Percentiles rank a stretch among this genome's conserved stretches.
These are phyloP conservation scores for Gerosis bhagava DNA, from an alignment of 2,888 invertebrate genomes.

Conservation along the genomic window DNA sequence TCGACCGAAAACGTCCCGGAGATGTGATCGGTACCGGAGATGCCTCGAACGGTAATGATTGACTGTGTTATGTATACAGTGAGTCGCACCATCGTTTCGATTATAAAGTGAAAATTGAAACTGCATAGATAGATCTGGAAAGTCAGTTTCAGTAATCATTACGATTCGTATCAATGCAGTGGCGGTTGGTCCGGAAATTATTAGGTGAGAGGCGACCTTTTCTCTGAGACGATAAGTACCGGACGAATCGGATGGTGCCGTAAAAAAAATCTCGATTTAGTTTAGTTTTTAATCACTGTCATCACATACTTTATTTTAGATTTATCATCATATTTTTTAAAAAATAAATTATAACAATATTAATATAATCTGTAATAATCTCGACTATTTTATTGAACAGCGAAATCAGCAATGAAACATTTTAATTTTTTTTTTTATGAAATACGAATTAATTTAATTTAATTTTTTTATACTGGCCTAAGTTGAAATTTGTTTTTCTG, in stretches of 20 bases:
- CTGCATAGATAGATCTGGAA: too few relatives aligned
- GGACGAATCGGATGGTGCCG: slow-evolving; percentile 51
- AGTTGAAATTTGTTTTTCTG: slow-evolving; percentile 63
- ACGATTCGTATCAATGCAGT: too few relatives aligned
- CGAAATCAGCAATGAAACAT: slow-evolving; percentile 72
- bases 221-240: slow-evolving; percentile 4
- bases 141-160: too few relatives aligned
- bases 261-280: slow-evolving; percentile 52
- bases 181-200: too few relatives aligned
- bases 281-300: slow-evolving; percentile 54
- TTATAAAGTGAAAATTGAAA: too few relatives aligned
- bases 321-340: slow-evolving; percentile 54
- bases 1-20: too few relatives aligned
- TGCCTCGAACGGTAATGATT: too few relatives aligned
- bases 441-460: slow-evolving; percentile 43
- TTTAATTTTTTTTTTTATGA: slow-evolving; percentile 55
- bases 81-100: too few relatives aligned
- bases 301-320: too few relatives aligned
- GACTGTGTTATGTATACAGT: too few relatives aligned
- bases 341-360: slow-evolving; percentile 39
- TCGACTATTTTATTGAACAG: slow-evolving; percentile 53
- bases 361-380: slow-evolving; percentile 35
- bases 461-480: slow-evolving; percentile 71
- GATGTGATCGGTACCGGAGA: too few relatives aligned
- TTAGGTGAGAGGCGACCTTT: too few relatives aligned